Evolutionary conservation across 2,113 vertebrate species (phyloP).

Genomic region (Elaphurus davidianus): DNA sequence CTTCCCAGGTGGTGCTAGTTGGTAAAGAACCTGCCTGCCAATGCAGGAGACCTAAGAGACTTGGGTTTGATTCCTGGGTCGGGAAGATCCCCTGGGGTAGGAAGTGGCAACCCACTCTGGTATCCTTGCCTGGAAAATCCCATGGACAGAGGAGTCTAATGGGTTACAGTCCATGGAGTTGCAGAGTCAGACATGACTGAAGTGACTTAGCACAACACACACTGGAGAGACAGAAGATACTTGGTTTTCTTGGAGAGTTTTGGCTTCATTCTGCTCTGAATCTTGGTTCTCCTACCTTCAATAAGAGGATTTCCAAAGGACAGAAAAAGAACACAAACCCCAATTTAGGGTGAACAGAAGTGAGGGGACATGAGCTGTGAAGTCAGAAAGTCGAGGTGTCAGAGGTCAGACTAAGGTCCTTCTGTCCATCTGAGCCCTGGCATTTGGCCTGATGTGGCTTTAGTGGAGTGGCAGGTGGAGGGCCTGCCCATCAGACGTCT

Average conservation of each 20-base stretch:
- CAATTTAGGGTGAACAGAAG: not conserved
- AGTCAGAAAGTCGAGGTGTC: not conserved
- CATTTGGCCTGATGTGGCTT: not conserved
- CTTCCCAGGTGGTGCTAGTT: not conserved
- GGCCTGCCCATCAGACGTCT: not conserved
- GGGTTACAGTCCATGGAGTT: not conserved
- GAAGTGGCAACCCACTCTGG: not conserved
- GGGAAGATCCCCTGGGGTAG: not conserved
- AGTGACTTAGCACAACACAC: not conserved
- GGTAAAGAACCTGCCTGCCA: not conserved
- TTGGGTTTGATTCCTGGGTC: not conserved
- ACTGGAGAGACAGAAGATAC: not conserved
- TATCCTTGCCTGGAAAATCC: not conserved
- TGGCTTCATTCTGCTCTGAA: not conserved
- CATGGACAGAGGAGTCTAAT: not conserved
- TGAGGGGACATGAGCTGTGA: not conserved
- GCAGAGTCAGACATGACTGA: not conserved
- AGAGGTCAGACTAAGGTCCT: not conserved
- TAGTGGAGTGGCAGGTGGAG: not conserved
- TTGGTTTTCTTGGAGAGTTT: not conserved
- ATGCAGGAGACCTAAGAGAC: not conserved
- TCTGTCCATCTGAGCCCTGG: not conserved
- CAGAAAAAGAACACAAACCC: not conserved
- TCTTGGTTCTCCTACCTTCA: not conserved
- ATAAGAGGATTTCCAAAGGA: not conserved